These are phyloP conservation scores for Leucozona laternaria DNA, from an alignment of 2,888 invertebrate genomes.

Conservation along the genomic window DNA sequence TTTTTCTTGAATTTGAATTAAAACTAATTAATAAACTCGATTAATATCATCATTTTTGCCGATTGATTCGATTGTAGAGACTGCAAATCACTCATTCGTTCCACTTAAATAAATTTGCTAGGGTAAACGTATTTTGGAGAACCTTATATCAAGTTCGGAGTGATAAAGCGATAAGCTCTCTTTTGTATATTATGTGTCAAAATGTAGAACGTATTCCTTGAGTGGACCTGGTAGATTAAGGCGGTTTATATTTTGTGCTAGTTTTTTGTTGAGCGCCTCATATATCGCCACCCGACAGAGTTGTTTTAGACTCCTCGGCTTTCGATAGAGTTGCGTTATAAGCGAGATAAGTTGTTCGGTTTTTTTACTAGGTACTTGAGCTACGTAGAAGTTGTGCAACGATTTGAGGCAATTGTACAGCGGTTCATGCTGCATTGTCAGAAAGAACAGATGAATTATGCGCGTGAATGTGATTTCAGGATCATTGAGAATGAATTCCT, in stretches of 20 bases:
- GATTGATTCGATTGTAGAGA: constrained; percentile 56
- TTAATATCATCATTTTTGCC: constrained; percentile 63
- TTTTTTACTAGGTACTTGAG: constrained; percentile 87
- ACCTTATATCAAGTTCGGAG: constrained; percentile 2
- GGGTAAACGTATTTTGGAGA: constrained; percentile 11
- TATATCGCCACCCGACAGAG: constrained; percentile 89
- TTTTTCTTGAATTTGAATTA: constrained; percentile 18
- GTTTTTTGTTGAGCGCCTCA: constrained; percentile 86
- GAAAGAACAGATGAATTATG: constrained; percentile 87
- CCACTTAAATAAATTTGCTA: not conserved
- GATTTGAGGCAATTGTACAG: constrained; percentile 89
- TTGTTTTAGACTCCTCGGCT: constrained; percentile 89
- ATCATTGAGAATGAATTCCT: constrained; percentile 87
- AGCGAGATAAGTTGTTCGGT: constrained; percentile 87
- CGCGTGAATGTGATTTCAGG: constrained; percentile 87
- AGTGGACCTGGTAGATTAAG: constrained; percentile 88
- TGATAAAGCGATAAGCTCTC: constrained; percentile 11
- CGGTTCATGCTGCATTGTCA: constrained; percentile 88
- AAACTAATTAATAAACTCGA: constrained; percentile 31
- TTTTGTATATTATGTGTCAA: constrained; percentile 84
- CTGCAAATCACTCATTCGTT: constrained; percentile 37
- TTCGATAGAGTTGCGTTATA: constrained; percentile 87
- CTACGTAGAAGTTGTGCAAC: constrained; percentile 87
- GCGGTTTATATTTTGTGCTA: constrained; percentile 87
- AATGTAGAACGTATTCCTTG: constrained; percentile 88